A percentile compares a stretch with the other conserved stretches of the same genome.
These are phyloP conservation scores for Catocala fraxini DNA, from an alignment of 2,888 invertebrate species.

Conservation along the genomic window DNA sequence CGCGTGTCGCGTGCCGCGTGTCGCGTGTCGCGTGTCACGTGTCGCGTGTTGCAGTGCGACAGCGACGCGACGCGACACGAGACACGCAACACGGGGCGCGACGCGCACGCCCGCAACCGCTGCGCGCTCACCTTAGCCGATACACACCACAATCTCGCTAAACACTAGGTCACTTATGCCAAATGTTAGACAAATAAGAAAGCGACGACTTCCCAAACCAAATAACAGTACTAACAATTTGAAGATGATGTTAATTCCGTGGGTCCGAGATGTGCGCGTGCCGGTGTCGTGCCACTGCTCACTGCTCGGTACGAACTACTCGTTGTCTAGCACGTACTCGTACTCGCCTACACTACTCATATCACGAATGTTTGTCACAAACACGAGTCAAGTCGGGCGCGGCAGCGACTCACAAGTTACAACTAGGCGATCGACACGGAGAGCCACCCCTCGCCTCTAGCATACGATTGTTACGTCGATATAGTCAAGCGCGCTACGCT, in stretches of 20 bases:
- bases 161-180: constrained; percentile 77
- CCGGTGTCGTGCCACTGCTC: constrained; percentile 32
- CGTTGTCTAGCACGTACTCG: constrained; percentile 40
- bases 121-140: constrained; percentile 60
- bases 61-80: constrained; percentile 25
- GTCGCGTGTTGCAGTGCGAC: constrained; percentile 7
- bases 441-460: constrained; percentile 64
- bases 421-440: constrained; percentile 50
- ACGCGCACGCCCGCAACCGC: constrained; percentile 33
- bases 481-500: constrained; percentile 72
- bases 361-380: constrained; percentile 52
- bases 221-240: constrained; percentile 76
- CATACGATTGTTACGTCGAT: constrained; percentile 77
- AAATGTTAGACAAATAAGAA: constrained; percentile 79
- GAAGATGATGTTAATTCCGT: constrained; percentile 60
- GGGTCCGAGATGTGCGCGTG: constrained; percentile 45
- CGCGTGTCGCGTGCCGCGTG: constrained; percentile 30
- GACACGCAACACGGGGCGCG: constrained; percentile 37
- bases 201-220: constrained; percentile 80
- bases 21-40: too few relatives aligned
- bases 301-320: constrained; percentile 25
- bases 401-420: constrained; percentile 53
- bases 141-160: constrained; percentile 77
- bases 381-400: constrained; percentile 62
- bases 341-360: constrained; percentile 25